phyloP scores from a whole-genome alignment of 2,113 vertebrate genomes.

The Felis chaus region DNA sequence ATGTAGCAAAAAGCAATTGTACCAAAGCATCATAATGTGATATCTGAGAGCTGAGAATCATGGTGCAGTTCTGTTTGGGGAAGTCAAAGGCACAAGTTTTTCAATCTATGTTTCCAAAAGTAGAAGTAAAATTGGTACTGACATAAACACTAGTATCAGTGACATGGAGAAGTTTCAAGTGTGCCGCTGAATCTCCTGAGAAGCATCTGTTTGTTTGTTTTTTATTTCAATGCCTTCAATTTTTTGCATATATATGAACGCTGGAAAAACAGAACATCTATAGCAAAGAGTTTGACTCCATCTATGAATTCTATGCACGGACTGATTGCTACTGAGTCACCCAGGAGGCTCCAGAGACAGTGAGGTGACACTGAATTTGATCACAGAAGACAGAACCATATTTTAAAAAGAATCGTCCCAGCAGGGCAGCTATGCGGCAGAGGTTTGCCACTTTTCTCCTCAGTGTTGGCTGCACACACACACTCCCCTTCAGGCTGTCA shows the following conservation, averaged over 20 bases:
- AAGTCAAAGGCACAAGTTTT: neutral
- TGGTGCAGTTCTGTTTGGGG: neutral
- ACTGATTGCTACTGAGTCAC: conserved; percentile 40
- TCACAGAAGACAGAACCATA: conserved; percentile 63
- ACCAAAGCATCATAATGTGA: neutral
- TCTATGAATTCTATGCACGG: conserved; percentile 37
- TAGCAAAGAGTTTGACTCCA: conserved; percentile 45
- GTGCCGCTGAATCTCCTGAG: neutral
- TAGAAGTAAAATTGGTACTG: neutral
- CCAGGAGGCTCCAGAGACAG: conserved; percentile 39
- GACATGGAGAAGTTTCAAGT: conserved; percentile 15
- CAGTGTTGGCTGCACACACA: neutral
- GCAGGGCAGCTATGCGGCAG: neutral
- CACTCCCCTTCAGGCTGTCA: neutral
- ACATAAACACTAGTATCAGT: neutral
- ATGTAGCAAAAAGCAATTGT: neutral
- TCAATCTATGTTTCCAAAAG: conserved; percentile 4
- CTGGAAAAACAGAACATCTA: neutral
- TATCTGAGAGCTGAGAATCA: neutral
- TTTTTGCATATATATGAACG: conserved; percentile 46
- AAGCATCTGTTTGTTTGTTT: neutral
- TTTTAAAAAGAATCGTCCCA: conserved; percentile 63
- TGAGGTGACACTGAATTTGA: conserved; percentile 53
- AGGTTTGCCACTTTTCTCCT: conserved; percentile 32
- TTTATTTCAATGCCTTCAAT: conserved; percentile 9